A percentile compares a stretch with the other conserved stretches of the same genome.
Conservation (phyloP, 2,797 vertebrate genomes). For the Xiphophorus birchmanni region DNA sequence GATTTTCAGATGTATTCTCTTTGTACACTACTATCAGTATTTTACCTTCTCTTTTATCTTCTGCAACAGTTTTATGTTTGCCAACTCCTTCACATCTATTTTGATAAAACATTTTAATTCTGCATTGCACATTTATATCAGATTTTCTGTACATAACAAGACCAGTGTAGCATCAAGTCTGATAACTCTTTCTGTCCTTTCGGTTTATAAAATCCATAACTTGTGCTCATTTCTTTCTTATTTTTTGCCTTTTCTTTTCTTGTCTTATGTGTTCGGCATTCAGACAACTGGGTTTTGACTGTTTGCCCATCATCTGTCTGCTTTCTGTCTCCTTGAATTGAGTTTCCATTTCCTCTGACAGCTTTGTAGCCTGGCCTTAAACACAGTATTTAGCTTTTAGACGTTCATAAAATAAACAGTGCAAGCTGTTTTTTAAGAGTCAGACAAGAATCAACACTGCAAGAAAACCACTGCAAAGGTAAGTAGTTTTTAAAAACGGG, state of each 20-base stretch:
- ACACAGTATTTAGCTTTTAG: not conserved
- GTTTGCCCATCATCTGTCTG: not conserved
- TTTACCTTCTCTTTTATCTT: not conserved
- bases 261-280: not conserved
- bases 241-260: not conserved
- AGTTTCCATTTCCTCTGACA: not conserved
- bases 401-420: not conserved
- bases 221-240: not conserved
- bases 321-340: slow-evolving; percentile 1
- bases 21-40: not conserved
- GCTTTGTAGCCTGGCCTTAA: not conserved
- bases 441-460: not conserved
- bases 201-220: not conserved
- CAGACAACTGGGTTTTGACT: not conserved
- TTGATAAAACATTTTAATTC: not conserved
- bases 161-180: not conserved
- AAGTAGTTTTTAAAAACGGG: not conserved
- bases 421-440: not conserved
- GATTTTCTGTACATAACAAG: not conserved
- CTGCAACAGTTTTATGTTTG: not conserved
- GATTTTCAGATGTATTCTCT: not conserved
- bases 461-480: not conserved
- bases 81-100: not conserved
- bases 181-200: not conserved
- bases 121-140: not conserved